Base-by-base conservation (phyloP, 2,888 invertebrate species). In the Heliconius cydno region DNA sequence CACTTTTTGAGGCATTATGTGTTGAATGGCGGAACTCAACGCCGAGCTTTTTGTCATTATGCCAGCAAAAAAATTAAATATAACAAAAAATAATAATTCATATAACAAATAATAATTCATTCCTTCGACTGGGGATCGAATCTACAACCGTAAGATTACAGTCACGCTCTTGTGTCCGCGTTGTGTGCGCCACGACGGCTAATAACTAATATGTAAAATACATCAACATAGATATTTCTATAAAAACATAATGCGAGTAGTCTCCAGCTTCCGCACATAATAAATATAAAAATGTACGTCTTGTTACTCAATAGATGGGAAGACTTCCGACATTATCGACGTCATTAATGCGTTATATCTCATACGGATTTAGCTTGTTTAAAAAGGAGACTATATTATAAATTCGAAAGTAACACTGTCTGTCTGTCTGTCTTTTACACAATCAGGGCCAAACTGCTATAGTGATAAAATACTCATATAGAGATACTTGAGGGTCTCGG, bases 261-360 rank as follows among this genome's bases (percentile, higher is more conserved):
- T 60, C 28, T 19, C 65, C 25, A 65, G 75, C 46, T 46, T 75
- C 46, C 63, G 46, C 46, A 28, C 22, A 19, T 25, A 66, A 65
- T 65, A 66, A 75, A 52, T 28, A 30, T 72, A 72, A 72, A 25
- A 30, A 57, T 30, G 10, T 7, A 41, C 19, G 28, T 25, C 65
- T 7, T 66, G 75, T 75, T 65, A 28, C 46, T 65, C 30, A 75
- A 75, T 65, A 41, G 30, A 75, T 41, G 66, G 75, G 66, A 75
- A 75, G 46, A 65, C 75, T 66, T 66, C 65, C 22, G 30, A 75
- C 28, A 46, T 22, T 66, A 41, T 46, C 75, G 5, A 66, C 22
- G 75, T 46, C 28, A 34, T 77, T 38, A 38, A 60, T 34, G 25
- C 19, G 38, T 34, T 19, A 60, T 38, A 1, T 68, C 52, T 38